Base-by-base conservation (phyloP, 2,797 vertebrate genomes). In the Phalloptychus januarius region DNA sequence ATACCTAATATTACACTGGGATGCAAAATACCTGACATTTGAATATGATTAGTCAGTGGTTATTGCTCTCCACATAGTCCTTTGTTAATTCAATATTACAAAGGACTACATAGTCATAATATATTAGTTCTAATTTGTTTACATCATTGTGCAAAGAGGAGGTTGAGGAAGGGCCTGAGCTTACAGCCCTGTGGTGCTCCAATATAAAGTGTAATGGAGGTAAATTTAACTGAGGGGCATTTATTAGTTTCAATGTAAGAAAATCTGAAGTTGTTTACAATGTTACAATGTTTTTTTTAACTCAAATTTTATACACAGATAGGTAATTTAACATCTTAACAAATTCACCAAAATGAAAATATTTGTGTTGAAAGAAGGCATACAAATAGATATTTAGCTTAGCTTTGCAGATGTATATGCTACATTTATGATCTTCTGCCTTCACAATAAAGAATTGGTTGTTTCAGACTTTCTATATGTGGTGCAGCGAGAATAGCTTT, bases 401-500 rank as follows among this genome's bases (percentile, higher is more conserved):
- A 56, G 56, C 28, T 58, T 58, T 36, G 1, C 36, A 25, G 6
- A 13, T 81, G 48, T 33, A 15, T 63, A 72, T 72, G 23, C 25
- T 83, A 11, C 2, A 12, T 77, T 69, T 67, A 56, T 76, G 31
- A 58, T 18, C 31, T 52, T 23, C 44, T 75, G 10, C 50, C 77
- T 56, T 1, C 46, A 71, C 45, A 74, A 67, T 78, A 77, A 87
- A 85, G 69, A 80, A 7, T 1, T 42, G 42, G 16, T 63, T 3
- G 48, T 36, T 77, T 76, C 28, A 36, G 23, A 36, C 42, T 77
- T 20, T 12, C 20, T 71, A 63, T 54, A 84, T 78, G 36, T 36
- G 20, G 65, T 33, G 1, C 33, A 28, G 31, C 86, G 86, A 80
- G 84, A 90, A 83, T 82, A 85, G 74, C 71, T 81, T 76, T 82